Percentiles rank a stretch among this genome's conserved stretches.
Conservation (phyloP, 1,140 invertebrate genomes). For the Pseudomyrmex cubaensis region DNA sequence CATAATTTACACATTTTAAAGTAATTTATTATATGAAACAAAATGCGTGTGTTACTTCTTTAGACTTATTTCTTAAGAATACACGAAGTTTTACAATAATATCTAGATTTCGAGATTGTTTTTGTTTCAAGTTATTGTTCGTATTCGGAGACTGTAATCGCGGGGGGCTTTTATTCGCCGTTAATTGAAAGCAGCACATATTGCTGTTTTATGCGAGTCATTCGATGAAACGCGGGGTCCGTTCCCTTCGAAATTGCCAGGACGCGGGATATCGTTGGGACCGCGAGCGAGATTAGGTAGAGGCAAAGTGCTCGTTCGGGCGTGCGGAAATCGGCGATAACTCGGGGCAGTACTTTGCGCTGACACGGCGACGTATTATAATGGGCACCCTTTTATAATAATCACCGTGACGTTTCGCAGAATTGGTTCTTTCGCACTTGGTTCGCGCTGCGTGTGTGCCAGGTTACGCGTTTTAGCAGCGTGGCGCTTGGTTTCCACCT, state of each 20-base stretch:
- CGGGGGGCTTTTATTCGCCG: background rate
- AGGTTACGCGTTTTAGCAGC: constrained; percentile 6
- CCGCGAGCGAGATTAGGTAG: constrained; percentile 3
- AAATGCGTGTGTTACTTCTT: no score
- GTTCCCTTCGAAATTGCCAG: constrained; percentile 28
- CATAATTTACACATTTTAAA: background rate
- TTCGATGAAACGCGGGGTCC: constrained; percentile 23
- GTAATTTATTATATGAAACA: no score
- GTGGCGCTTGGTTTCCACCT: constrained; percentile 22
- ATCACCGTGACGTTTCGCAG: constrained; percentile 48
- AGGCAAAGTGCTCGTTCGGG: constrained; percentile 48
- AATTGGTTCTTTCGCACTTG: constrained; percentile 55
- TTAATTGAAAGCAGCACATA: constrained; percentile 11
- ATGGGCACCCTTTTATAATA: constrained; percentile 64
- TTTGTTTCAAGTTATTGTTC: no score
- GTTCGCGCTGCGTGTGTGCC: constrained; percentile 3
- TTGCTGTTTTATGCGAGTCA: constrained; percentile 11
- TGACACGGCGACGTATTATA: constrained; percentile 52
- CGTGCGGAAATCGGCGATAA: constrained; percentile 37
- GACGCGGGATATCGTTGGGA: constrained; percentile 27
- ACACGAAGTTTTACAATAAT: no score
- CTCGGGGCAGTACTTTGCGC: constrained; percentile 33
- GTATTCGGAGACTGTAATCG: background rate
- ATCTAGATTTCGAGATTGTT: no score
- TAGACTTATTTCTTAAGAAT: no score